These are phyloP conservation scores for Eidolon dupreanum DNA, from an alignment of 2,797 vertebrate species.

Conservation along the genomic window DNA sequence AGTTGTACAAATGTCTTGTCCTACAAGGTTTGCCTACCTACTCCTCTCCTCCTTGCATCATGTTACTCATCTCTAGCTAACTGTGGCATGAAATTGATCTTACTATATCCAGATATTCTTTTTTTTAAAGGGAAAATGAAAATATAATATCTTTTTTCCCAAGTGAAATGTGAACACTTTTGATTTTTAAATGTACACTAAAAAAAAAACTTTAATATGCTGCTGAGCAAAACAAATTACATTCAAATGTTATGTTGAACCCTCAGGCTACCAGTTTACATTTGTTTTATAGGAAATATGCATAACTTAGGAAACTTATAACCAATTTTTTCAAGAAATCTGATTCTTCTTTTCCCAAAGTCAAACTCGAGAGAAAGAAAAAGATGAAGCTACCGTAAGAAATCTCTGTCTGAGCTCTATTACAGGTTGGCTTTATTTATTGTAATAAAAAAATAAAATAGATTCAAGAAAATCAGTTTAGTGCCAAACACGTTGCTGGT, in stretches of 20 bases:
- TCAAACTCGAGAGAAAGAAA: neutral
- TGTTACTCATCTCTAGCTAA: neutral
- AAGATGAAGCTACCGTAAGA: neutral
- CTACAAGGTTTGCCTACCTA: neutral
- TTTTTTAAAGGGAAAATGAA: neutral
- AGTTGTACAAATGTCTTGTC: neutral
- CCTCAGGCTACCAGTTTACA: neutral
- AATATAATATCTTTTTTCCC: neutral
- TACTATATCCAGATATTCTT: neutral
- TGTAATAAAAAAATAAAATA: neutral
- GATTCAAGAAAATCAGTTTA: neutral
- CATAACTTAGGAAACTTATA: neutral
- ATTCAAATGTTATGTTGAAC: neutral
- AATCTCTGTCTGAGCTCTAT: neutral
- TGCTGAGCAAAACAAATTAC: conserved; percentile 19
- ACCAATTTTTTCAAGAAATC: neutral
- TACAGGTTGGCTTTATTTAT: neutral
- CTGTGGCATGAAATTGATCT: neutral
- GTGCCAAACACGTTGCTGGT: neutral
- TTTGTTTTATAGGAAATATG: conserved; percentile 1
- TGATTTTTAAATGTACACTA: conserved; percentile 20
- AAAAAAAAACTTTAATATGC: neutral
- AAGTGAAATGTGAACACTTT: conserved; percentile 1
- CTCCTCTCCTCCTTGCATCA: accelerated
- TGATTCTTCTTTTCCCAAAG: neutral